Evolutionary conservation across 1,140 invertebrate genomes (phyloP).

Genomic region (Drosophila sucinea): DNA sequence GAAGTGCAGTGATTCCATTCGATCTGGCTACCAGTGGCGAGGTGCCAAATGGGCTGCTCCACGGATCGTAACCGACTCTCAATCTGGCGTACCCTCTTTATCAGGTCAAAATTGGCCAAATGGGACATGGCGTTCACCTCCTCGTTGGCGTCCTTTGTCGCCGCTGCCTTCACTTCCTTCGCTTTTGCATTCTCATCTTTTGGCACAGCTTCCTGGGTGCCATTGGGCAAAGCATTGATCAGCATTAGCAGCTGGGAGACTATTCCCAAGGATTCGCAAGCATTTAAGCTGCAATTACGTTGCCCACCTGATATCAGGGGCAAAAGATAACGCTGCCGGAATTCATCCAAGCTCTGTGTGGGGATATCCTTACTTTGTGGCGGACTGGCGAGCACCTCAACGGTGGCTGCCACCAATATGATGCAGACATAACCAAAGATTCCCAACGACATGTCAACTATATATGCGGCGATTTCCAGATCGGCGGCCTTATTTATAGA

Average conservation of each 20-base stretch:
- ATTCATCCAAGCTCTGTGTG: slow-evolving; percentile 60
- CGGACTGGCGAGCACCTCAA: slow-evolving; percentile 7
- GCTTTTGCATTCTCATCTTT: background rate
- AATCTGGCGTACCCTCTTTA: slow-evolving; percentile 83
- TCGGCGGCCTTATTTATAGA: slow-evolving; percentile 49
- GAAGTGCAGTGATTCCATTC: slow-evolving; percentile 89
- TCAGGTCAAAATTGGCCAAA: slow-evolving; percentile 50
- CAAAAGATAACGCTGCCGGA: slow-evolving; percentile 60
- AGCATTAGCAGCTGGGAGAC: slow-evolving; percentile 67
- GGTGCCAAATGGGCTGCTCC: slow-evolving; percentile 91
- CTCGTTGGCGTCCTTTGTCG: slow-evolving; percentile 9
- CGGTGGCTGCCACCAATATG: slow-evolving; percentile 29
- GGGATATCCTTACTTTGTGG: slow-evolving; percentile 34
- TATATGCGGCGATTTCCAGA: slow-evolving; percentile 24
- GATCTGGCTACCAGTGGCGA: slow-evolving; percentile 84
- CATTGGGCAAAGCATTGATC: slow-evolving; percentile 61
- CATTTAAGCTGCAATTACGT: slow-evolving; percentile 66
- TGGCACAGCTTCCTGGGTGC: slow-evolving; percentile 8
- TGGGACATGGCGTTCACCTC: slow-evolving; percentile 48
- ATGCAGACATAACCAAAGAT: slow-evolving; percentile 16
- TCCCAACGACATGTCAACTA: slow-evolving; percentile 39
- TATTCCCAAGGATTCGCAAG: slow-evolving; percentile 69
- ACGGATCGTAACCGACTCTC: slow-evolving; percentile 88
- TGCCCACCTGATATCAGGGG: slow-evolving; percentile 54
- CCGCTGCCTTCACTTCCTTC: slow-evolving; percentile 6